These are phyloP conservation scores for Pseudonaja textilis DNA, from an alignment of 2,113 vertebrate genomes.

Conservation along the genomic window DNA sequence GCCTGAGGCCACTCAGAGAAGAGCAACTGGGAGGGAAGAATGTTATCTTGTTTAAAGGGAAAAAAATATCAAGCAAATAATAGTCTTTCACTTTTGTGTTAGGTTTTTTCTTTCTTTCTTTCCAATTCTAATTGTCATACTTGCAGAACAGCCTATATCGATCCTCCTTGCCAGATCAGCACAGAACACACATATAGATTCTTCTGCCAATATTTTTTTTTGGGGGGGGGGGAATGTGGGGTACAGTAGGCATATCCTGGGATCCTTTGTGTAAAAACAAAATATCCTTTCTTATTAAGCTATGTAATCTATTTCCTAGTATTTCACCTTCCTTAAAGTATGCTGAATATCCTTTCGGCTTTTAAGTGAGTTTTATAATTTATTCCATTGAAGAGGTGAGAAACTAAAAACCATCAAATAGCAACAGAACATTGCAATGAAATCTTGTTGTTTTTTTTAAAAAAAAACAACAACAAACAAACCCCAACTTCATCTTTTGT, in stretches of 20 bases:
- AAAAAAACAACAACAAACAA: not conserved
- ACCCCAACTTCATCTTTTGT: not conserved
- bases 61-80: constrained; percentile 46
- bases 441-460: not conserved
- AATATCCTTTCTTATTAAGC: not conserved
- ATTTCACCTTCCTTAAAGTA: constrained; percentile 1
- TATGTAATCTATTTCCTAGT: constrained; percentile 37
- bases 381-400: constrained; percentile 14
- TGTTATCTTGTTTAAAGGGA: constrained; percentile 24
- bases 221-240: not conserved
- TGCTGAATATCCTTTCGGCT: not conserved
- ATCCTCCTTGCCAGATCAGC: constrained; percentile 47
- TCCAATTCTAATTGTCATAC: constrained; percentile 35
- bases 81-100: constrained; percentile 42
- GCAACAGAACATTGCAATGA: not conserved
- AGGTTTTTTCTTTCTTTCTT: constrained; percentile 20
- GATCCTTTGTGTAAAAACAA: constrained; percentile 35
- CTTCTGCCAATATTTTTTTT: constrained; percentile 44
- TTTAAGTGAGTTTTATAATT: not conserved
- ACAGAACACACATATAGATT: constrained; percentile 46
- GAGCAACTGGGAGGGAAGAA: constrained; percentile 41
- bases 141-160: constrained; percentile 43
- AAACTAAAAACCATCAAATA: constrained; percentile 6
- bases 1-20: constrained; percentile 18
- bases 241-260: constrained; percentile 35